Evolutionary conservation across 2,888 invertebrate species (phyloP).

Genomic region (Cheilosia variabilis): DNA sequence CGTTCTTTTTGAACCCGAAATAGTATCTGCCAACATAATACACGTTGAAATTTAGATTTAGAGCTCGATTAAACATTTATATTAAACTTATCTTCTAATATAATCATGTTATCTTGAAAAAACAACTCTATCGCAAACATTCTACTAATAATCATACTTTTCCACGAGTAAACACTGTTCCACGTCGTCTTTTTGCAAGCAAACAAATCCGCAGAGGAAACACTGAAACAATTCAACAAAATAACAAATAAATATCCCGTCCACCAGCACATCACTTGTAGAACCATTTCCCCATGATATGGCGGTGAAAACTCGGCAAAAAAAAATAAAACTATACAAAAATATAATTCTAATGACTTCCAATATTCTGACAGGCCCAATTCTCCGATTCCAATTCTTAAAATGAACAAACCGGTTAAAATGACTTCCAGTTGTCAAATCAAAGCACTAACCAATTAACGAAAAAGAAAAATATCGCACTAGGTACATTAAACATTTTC

Average conservation of each 20-base stretch:
- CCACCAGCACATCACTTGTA: constrained; percentile 8
- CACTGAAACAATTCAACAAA: constrained; percentile 1
- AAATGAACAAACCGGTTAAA: constrained; percentile 19
- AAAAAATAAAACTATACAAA: neutral
- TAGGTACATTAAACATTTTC: neutral
- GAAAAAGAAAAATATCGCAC: neutral
- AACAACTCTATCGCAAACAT: neutral
- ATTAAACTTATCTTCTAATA: too few species aligned
- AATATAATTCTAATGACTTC: constrained; percentile 24
- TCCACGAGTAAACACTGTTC: constrained; percentile 8
- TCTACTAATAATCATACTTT: constrained; percentile 24
- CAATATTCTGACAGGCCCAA: neutral
- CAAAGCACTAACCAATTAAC: neutral
- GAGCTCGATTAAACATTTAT: too few species aligned
- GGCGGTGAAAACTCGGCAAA: neutral
- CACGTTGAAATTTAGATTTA: too few species aligned
- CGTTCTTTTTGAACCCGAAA: neutral
- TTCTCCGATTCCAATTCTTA: neutral
- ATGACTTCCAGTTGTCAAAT: constrained; percentile 56
- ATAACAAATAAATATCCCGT: constrained; percentile 15
- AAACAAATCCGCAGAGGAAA: constrained; percentile 10
- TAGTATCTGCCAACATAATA: too few species aligned
- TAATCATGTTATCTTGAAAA: neutral
- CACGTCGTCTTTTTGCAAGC: constrained; percentile 28
- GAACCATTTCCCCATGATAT: neutral